These are phyloP conservation scores for Alsophila aescularia DNA, from an alignment of 2,888 invertebrate species.

Conservation along the genomic window DNA sequence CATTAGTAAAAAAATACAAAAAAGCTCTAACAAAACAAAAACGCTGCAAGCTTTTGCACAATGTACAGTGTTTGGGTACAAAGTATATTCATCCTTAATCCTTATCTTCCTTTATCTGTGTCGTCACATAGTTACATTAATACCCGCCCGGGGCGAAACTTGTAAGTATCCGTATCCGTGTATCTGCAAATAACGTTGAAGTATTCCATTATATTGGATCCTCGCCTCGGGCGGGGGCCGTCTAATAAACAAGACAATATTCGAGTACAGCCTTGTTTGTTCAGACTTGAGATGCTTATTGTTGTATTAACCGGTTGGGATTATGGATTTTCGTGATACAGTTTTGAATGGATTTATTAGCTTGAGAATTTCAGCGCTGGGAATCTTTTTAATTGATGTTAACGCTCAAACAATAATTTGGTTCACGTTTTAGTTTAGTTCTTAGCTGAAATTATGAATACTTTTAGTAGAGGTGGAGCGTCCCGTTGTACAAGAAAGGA, in stretches of 20 bases:
- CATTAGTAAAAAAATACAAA: not conserved
- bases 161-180: conserved; percentile 74
- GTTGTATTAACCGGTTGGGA: conserved; percentile 52
- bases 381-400: not conserved
- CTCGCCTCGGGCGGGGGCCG: conserved; percentile 76
- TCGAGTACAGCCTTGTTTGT: conserved; percentile 63
- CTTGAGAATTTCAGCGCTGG: conserved; percentile 1
- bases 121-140: conserved; percentile 75
- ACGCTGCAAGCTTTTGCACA: not conserved
- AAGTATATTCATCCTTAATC: conserved; percentile 11
- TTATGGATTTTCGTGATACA: conserved; percentile 46
- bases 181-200: conserved; percentile 81
- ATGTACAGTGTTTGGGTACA: not conserved
- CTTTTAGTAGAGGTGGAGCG: no score
- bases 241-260: conserved; percentile 81
- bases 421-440: no score
- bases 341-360: conserved; percentile 26
- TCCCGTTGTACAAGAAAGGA: no score
- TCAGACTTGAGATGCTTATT: conserved; percentile 54
- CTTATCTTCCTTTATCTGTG: conserved; percentile 39
- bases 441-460: no score
- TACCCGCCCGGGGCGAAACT: conserved; percentile 69
- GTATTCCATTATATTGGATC: conserved; percentile 84
- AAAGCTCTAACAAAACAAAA: not conserved
- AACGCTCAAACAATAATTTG: no score